These are phyloP conservation scores for Brachyptera risi DNA, from an alignment of 2,888 invertebrate genomes.

Conservation along the genomic window DNA sequence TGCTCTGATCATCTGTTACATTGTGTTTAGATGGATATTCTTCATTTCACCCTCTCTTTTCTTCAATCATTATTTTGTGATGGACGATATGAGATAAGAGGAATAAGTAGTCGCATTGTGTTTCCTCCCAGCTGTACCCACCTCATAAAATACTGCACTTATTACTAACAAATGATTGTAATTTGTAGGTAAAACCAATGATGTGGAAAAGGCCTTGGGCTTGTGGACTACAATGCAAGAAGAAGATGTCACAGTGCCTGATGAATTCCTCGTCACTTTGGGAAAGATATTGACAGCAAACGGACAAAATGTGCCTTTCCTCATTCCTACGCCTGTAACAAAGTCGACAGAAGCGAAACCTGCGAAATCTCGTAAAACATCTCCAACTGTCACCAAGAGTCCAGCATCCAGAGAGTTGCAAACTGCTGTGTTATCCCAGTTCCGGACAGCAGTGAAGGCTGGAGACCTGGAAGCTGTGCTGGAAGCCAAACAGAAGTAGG, in stretches of 20 bases:
- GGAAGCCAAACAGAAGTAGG: constrained; percentile 1
- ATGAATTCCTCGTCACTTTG: constrained; percentile 61
- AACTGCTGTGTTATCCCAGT: background rate
- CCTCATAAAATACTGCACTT: no score
- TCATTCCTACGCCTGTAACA: constrained; percentile 48
- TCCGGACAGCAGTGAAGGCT: background rate
- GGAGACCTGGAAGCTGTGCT: background rate
- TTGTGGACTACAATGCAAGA: constrained; percentile 84
- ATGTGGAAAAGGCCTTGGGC: constrained; percentile 69
- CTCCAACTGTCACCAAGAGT: background rate
- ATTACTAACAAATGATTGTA: no score
- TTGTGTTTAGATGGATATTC: no score
- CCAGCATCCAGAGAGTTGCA: background rate
- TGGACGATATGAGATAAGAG: no score
- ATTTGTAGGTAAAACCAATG: constrained; percentile 54
- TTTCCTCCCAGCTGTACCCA: no score
- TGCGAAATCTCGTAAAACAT: background rate
- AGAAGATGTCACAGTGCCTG: constrained; percentile 67
- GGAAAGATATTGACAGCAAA: constrained; percentile 62
- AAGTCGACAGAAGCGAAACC: background rate
- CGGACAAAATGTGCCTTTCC: constrained; percentile 66
- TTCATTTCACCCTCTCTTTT: no score
- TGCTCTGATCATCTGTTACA: no score
- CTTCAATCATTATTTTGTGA: no score
- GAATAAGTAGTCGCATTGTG: no score